Evolutionary conservation across 1,140 invertebrate genomes (phyloP), one percentile per base, ranked within the genome.

Genomic region (Hormaphis cornu): DNA sequence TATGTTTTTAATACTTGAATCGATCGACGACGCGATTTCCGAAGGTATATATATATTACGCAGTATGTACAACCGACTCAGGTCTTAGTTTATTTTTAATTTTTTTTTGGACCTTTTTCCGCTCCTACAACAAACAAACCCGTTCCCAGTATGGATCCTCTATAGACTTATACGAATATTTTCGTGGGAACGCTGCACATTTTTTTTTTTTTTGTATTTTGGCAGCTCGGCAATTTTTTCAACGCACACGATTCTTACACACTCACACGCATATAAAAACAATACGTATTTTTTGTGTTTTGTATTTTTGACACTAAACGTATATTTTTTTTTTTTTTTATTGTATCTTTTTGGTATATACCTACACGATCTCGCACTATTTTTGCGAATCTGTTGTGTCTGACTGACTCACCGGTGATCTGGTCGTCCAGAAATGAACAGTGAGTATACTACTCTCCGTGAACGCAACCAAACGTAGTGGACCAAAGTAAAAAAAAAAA

Each of bases 331-430:
- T n/a, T n/a, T n/a, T n/a, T n/a, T 66, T 66, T 66, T 66, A 48
- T 66, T 66, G 61, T 66, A 66, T 66, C 61, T 66, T 66, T 66
- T 66, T 66, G 61, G 61, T 66, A n/a, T n/a, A n/a, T n/a, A n/a
- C n/a, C n/a, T n/a, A n/a, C n/a, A 66, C 61, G 61, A 30, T 66
- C 50, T 66, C 61, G 61, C 61, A 66, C 61, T 48, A 33, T 66
- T 66, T 61, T 61, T 66, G 61, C 61, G 61, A 66, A 66, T 20
- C 61, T 20, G 42, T 66, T 24, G 61, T 66, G 44, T 48, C 61
- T 48, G 61, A 33, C 61, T 66, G n/a, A n/a, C 59, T n/a, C 59
- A n/a, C 37, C 24, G 61, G 61, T 66, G 61, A 66, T 66, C 40
- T 66, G 61, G 42, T 66, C 61, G 61, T 66, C 61, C 61, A 66